Base-by-base conservation (phyloP, 2,888 invertebrate genomes). In the Linnaemya tessellans region DNA sequence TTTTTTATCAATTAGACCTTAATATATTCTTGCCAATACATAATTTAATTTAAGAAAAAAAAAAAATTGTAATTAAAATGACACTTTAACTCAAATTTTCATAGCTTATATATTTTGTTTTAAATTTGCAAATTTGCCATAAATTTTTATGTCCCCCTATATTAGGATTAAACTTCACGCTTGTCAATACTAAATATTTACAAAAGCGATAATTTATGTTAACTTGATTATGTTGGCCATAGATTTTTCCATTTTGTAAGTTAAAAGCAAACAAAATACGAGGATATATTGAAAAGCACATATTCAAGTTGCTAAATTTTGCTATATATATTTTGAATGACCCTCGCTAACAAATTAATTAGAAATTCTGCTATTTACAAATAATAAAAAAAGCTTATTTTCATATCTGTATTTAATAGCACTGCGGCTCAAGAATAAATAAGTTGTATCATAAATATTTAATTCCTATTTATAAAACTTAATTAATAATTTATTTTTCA, bases 391-490 rank as follows among this genome's bases (percentile, higher is more conserved):
- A n/a, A n/a, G n/a, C 64, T 73, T 58, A 65, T 54, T 70, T 62
- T 18, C 41, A 54, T 54, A 35, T 51, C 30, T 2, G 30, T 5
- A 9, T 65, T 56, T 54, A 43, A 62, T 43, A 7, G 49, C 20
- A 41, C 18, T 60, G 3, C 25, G 20, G 18, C 30, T 11, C 64
- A 41, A 49, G 41, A 65, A 58, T 78, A 78, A 83, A 67, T 83
- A 78, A 77, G 77, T 83, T 78, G 82, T 78, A 30, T 83, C 65
- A 78, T 73, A 83, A 83, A 83, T 83, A 83, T 83, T 83, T 83
- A 78, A 83, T 83, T 58, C 41, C 58, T 20, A 65, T 82, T 77
- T 82, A 70, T 65, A 56, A 56, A 77, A 71, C 71, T 65, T 5
- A 30, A 30, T 30, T 30, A 30, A 65, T 75, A 70, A 62, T 58